A percentile compares a stretch with the other conserved stretches of the same genome.
These are phyloP conservation scores for Spodoptera exigua DNA, from an alignment of 2,888 invertebrate species.

Conservation along the genomic window DNA sequence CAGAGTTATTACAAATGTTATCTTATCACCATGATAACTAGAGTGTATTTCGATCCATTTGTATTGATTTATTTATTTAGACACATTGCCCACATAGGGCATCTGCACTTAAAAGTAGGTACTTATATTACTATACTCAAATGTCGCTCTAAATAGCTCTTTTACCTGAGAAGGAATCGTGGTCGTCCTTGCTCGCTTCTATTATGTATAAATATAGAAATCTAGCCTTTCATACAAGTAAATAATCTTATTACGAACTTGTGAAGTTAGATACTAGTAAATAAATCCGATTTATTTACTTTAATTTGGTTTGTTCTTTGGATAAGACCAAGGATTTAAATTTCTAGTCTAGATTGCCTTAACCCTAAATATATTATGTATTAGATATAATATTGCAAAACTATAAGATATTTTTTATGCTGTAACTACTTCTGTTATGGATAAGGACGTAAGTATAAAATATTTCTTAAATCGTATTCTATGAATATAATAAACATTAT, in stretches of 20 bases:
- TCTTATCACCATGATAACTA: conserved; percentile 53
- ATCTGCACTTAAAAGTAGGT: not conserved
- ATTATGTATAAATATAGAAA: not conserved
- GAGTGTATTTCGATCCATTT: conserved; percentile 31
- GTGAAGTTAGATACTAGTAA: not conserved
- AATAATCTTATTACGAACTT: not conserved
- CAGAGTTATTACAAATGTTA: conserved; percentile 23
- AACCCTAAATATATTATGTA: no score
- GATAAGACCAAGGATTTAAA: no score
- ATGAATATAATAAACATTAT: no score
- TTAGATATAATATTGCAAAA: no score
- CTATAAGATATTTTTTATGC: no score
- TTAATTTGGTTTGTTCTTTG: no score
- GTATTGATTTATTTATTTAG: conserved; percentile 19
- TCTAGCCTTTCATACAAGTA: not conserved
- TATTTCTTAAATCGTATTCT: no score
- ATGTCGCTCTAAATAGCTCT: conserved; percentile 8
- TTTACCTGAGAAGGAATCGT: conserved; percentile 5
- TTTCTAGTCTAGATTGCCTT: no score
- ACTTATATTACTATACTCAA: conserved; percentile 23
- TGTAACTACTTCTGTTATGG: no score
- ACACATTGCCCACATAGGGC: conserved; percentile 11
- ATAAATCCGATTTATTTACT: no score
- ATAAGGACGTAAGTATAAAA: no score
- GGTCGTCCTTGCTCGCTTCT: conserved; percentile 2